These are phyloP conservation scores for Sinella curviseta DNA, from an alignment of 1,140 invertebrate genomes.

Conservation along the genomic window DNA sequence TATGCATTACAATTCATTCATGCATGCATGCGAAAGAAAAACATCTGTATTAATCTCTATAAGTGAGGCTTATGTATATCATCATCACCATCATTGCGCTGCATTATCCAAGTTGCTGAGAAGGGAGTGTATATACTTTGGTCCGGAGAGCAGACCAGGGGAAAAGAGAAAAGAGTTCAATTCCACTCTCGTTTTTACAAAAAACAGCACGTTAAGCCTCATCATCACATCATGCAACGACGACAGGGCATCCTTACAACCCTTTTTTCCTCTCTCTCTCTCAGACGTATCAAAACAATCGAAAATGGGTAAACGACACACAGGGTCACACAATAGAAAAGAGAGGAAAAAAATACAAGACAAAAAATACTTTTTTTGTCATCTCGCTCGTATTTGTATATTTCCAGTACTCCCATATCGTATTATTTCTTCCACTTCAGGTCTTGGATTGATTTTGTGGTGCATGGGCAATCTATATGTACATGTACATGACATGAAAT, in stretches of 20 bases:
- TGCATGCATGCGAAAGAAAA: slow-evolving; percentile 23
- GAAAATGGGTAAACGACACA: slow-evolving; percentile 2
- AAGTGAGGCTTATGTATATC: slow-evolving; percentile 10
- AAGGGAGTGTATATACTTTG: too few species aligned
- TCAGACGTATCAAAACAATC: background rate
- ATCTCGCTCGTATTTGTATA: background rate
- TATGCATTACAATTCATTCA: slow-evolving; percentile 15
- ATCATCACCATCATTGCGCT: background rate
- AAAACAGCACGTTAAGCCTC: slow-evolving; percentile 10
- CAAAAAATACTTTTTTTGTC: too few species aligned
- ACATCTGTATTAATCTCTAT: slow-evolving; percentile 21
- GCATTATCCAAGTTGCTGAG: background rate
- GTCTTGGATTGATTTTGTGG: too few species aligned
- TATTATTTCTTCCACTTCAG: too few species aligned
- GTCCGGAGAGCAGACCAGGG: too few species aligned
- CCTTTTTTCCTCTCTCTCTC: slow-evolving; percentile 12
- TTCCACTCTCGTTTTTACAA: too few species aligned
- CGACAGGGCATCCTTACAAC: too few species aligned
- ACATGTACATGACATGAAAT: background rate
- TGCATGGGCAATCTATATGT: too few species aligned
- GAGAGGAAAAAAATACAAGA: too few species aligned
- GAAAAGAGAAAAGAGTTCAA: background rate
- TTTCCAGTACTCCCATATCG: too few species aligned
- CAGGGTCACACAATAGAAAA: background rate
- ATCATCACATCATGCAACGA: background rate